Percentiles rank a stretch among this genome's conserved stretches.
These are phyloP conservation scores for Chiroxiphia lanceolata DNA, from an alignment of 2,797 vertebrate species.

Conservation along the genomic window DNA sequence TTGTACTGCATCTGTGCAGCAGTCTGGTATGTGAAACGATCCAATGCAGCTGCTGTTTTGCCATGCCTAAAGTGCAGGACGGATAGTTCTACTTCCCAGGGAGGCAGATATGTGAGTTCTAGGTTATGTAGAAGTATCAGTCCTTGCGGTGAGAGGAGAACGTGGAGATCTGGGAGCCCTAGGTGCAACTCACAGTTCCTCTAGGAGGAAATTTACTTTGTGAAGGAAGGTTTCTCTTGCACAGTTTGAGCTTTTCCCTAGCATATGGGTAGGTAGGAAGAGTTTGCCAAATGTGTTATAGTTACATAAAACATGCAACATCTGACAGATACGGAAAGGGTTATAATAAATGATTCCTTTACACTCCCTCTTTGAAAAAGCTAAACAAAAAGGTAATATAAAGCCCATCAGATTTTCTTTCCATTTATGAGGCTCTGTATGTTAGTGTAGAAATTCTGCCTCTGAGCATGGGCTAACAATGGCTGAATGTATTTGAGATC, in stretches of 20 bases:
- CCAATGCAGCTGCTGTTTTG: not conserved
- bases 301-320: conserved; percentile 61
- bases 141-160: rapidly evolving
- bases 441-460: not conserved
- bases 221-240: conserved; percentile 29
- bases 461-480: not conserved
- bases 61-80: rapidly evolving
- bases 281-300: conserved; percentile 55
- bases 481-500: not conserved
- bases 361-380: not conserved
- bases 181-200: not conserved
- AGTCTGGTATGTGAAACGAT: not conserved
- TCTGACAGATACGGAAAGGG: not conserved
- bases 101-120: not conserved
- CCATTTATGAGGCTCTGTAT: not conserved
- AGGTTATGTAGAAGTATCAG: not conserved
- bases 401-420: not conserved
- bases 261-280: conserved; percentile 65
- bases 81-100: not conserved
- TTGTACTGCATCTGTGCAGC: not conserved
- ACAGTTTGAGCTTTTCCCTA: conserved; percentile 33
- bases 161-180: not conserved
- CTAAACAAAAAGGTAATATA: not conserved
- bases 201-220: not conserved
- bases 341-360: conserved; percentile 31